phyloP scores from a whole-genome alignment of 2,113 vertebrate genomes.

The Platycercus adscitus region DNA sequence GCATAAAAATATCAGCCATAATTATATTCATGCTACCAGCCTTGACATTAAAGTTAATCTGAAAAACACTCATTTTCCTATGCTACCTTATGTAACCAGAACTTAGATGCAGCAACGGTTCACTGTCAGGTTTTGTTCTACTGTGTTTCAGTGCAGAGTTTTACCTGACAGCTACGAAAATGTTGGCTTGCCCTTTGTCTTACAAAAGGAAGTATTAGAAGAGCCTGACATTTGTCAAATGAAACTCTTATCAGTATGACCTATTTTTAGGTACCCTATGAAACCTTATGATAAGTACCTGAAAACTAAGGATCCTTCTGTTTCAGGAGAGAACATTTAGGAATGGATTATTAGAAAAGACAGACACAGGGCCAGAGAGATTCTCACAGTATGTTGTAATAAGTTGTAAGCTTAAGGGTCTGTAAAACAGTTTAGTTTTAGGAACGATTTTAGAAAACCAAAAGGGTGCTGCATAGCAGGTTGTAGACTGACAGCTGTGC shows the following conservation, averaged over 20 bases:
- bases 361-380: not conserved
- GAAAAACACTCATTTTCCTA: slow-evolving; percentile 50
- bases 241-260: slow-evolving; percentile 7
- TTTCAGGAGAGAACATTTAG: slow-evolving; percentile 13
- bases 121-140: slow-evolving; percentile 40
- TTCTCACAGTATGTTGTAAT: not conserved
- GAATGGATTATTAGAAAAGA: slow-evolving; percentile 3
- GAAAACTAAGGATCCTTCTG: not conserved
- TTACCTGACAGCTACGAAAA: slow-evolving; percentile 51
- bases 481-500: not conserved
- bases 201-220: slow-evolving; percentile 7
- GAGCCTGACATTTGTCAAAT: slow-evolving; percentile 47
- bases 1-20: slow-evolving; percentile 67
- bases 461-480: not conserved
- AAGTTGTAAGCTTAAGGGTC: not conserved
- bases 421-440: not conserved
- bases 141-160: not conserved
- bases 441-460: not conserved
- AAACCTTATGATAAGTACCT: slow-evolving; percentile 9
- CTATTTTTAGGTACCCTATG: slow-evolving; percentile 62
- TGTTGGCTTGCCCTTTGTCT: slow-evolving; percentile 55
- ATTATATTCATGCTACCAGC: slow-evolving; percentile 52
- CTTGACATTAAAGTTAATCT: slow-evolving; percentile 46
- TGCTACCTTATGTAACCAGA: slow-evolving; percentile 41
- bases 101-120: not conserved